Conservation (phyloP, 2,888 invertebrate species). For the Punctoribates punctum region DNA sequence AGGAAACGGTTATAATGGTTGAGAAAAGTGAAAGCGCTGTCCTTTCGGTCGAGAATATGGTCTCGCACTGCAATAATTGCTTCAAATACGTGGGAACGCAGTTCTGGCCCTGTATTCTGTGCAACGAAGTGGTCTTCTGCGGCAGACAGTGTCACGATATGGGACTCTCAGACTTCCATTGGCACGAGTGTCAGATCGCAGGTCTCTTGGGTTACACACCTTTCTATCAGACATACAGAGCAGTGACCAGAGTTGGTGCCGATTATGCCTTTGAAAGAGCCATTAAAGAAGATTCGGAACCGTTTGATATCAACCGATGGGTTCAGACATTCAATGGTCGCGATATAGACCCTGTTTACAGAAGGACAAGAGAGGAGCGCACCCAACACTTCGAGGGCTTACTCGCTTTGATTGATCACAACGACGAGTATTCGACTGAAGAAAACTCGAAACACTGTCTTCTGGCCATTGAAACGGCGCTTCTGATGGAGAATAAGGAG, state of each 20-base stretch:
- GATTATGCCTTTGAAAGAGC: background rate
- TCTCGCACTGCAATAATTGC: background rate
- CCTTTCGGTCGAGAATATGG: background rate
- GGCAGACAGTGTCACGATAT: background rate
- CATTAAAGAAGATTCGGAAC: background rate
- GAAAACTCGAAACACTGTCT: background rate
- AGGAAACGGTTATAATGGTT: background rate
- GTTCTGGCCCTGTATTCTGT: constrained; percentile 22
- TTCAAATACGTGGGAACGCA: background rate
- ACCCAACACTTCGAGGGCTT: background rate
- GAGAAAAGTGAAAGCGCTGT: background rate
- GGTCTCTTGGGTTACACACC: background rate
- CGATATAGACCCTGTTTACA: background rate
- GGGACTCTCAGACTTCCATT: background rate
- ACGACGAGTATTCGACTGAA: background rate
- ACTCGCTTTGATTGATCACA: background rate
- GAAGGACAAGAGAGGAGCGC: background rate
- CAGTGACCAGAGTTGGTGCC: background rate
- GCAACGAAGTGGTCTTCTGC: constrained; percentile 25
- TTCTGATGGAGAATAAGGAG: constrained; percentile 5
- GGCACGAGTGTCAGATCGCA: background rate
- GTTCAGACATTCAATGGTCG: background rate
- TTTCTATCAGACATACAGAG: background rate
- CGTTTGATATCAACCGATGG: background rate
- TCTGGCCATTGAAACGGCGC: constrained; percentile 15